These are phyloP conservation scores for Drosophila seguyi DNA, from an alignment of 1,140 invertebrate species.

Conservation along the genomic window DNA sequence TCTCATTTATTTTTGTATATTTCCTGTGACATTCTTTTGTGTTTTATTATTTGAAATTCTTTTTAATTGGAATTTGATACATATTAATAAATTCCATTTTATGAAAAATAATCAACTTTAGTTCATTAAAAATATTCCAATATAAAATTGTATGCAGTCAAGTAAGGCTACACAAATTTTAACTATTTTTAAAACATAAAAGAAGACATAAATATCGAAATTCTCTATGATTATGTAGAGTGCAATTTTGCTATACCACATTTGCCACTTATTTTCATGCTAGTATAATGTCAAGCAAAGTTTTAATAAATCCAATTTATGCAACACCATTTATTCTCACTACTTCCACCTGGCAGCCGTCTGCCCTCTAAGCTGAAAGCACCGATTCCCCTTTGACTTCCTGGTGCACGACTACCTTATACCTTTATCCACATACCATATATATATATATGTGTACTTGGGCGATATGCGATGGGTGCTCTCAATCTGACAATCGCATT, in stretches of 20 bases:
- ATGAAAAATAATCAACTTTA: background rate
- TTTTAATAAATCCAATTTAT: conserved; percentile 23
- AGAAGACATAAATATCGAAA: background rate
- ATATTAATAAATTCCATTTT: background rate
- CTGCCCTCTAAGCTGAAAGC: conserved; percentile 14
- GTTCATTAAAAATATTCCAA: background rate
- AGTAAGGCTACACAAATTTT: background rate
- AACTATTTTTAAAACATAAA: background rate
- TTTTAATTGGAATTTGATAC: background rate
- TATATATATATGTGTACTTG: background rate
- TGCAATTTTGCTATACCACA: too few species aligned
- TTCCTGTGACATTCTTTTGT: background rate
- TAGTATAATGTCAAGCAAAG: background rate
- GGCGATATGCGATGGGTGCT: conserved; percentile 35
- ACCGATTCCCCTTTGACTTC: conserved; percentile 33
- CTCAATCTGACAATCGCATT: conserved; percentile 61
- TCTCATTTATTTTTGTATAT: background rate
- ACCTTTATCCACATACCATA: background rate
- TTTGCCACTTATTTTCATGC: background rate
- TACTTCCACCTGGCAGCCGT: conserved; percentile 7
- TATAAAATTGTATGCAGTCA: background rate
- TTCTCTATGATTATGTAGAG: background rate
- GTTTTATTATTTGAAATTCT: background rate
- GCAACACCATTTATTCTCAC: conserved; percentile 1
- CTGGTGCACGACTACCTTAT: conserved; percentile 33